Percentiles rank a stretch among this genome's conserved stretches.
phyloP scores from a whole-genome alignment of 1,140 invertebrate genomes.

The Formica exsecta region DNA sequence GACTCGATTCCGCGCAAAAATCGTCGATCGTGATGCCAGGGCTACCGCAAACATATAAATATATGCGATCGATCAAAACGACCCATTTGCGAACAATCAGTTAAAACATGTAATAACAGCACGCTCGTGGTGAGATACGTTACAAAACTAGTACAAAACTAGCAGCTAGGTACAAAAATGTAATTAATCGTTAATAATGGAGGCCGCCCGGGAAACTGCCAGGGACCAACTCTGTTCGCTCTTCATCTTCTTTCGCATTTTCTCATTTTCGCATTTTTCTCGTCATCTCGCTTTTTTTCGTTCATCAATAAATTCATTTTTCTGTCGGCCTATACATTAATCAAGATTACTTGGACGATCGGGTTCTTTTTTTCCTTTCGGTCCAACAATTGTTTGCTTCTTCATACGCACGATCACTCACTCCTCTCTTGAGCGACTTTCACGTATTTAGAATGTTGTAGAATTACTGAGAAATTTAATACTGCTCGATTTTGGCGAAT shows the following conservation, averaged over 20 bases:
- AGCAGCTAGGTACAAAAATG: conserved; percentile 86
- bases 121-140: conserved; percentile 84
- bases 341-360: conserved; percentile 33
- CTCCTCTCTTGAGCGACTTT: conserved; percentile 70
- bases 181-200: conserved; percentile 84
- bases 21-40: conserved; percentile 55
- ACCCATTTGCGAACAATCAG: conserved; percentile 81
- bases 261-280: background rate
- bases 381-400: background rate
- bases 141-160: conserved; percentile 87
- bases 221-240: conserved; percentile 79
- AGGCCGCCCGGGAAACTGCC: conserved; percentile 82
- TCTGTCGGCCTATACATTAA: background rate
- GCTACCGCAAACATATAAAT: conserved; percentile 51
- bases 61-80: conserved; percentile 75
- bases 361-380: conserved; percentile 29
- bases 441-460: conserved; percentile 73
- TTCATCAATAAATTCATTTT: conserved; percentile 2
- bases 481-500: conserved; percentile 74
- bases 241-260: background rate
- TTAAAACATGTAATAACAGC: conserved; percentile 85
- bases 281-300: conserved; percentile 20
- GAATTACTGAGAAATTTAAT: conserved; percentile 75
- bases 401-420: background rate
- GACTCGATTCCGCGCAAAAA: conserved; percentile 50